Conservation (phyloP, 2,888 invertebrate species). For the Eupithecia pulchellata region DNA sequence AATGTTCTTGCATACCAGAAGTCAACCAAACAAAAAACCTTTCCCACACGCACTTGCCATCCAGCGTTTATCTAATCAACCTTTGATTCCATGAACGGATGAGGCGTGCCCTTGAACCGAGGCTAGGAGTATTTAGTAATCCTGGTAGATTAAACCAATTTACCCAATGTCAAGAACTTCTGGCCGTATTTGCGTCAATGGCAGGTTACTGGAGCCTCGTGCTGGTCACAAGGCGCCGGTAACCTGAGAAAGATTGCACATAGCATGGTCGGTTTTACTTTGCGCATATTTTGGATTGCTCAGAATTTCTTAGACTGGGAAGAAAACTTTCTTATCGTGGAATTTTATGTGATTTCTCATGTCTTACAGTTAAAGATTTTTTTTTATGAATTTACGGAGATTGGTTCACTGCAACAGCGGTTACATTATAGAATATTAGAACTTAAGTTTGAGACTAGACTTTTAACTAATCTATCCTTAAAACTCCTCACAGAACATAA, state of each 20-base stretch:
- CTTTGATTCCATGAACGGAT: constrained; percentile 25
- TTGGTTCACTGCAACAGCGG: neutral
- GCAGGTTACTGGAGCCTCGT: neutral
- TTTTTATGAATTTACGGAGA: neutral
- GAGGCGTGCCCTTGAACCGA: constrained; percentile 28
- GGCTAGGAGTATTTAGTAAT: constrained; percentile 26
- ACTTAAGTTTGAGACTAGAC: neutral
- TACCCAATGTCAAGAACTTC: constrained; percentile 41
- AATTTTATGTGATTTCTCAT: neutral
- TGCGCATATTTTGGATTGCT: neutral
- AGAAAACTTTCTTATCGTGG: neutral
- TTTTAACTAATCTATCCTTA: neutral
- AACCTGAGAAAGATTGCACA: neutral
- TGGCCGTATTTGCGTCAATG: constrained; percentile 5
- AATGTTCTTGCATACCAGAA: neutral
- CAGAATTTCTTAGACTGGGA: neutral
- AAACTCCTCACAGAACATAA: neutral
- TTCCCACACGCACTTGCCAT: constrained; percentile 26
- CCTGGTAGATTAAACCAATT: constrained; percentile 36
- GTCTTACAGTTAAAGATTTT: neutral
- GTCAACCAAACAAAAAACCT: neutral
- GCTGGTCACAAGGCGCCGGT: neutral
- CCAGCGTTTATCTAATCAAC: constrained; percentile 33
- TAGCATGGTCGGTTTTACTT: neutral
- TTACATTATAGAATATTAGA: too few relatives aligned